phyloP scores from a whole-genome alignment of 2,888 invertebrate species.

The Tribolium freemani region DNA sequence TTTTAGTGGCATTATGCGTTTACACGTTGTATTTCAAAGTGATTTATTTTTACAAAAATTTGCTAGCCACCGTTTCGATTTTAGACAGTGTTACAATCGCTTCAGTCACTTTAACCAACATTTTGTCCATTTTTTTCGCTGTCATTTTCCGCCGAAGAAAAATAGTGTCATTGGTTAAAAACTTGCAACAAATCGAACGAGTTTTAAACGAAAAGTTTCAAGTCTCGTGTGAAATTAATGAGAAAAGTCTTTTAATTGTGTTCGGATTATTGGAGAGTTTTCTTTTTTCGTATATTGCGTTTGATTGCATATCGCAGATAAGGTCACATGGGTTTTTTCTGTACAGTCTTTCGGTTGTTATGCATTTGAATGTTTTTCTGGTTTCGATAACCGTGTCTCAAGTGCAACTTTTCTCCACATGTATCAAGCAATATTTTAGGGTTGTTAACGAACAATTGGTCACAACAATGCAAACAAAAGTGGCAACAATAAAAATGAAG shows the following conservation, averaged over 20 bases:
- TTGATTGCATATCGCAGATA: neutral
- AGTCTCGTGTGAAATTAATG: neutral
- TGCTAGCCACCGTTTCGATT: neutral
- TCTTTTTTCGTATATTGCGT: neutral
- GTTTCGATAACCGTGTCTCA: conserved; percentile 24
- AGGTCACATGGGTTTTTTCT: neutral
- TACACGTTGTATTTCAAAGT: conserved; percentile 5
- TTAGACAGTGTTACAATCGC: conserved; percentile 9
- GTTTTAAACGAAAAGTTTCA: conserved; percentile 21
- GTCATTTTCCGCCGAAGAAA: neutral
- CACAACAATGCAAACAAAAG: neutral
- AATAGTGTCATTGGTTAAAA: conserved; percentile 1
- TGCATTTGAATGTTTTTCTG: conserved; percentile 21
- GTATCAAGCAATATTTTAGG: conserved; percentile 14
- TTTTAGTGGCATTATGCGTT: conserved; percentile 1
- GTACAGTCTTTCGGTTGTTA: neutral
- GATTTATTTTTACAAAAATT: neutral
- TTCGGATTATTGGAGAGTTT: neutral
- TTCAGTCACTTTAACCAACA: conserved; percentile 11
- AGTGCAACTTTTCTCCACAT: conserved; percentile 15
- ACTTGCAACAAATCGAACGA: conserved; percentile 14
- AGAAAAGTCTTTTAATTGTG: neutral
- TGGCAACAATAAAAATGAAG: conserved; percentile 11
- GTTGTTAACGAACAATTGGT: conserved; percentile 6
- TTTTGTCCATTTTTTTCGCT: conserved; percentile 1